These are phyloP conservation scores for Cervus canadensis DNA, from an alignment of 2,113 vertebrate species.

Conservation along the genomic window DNA sequence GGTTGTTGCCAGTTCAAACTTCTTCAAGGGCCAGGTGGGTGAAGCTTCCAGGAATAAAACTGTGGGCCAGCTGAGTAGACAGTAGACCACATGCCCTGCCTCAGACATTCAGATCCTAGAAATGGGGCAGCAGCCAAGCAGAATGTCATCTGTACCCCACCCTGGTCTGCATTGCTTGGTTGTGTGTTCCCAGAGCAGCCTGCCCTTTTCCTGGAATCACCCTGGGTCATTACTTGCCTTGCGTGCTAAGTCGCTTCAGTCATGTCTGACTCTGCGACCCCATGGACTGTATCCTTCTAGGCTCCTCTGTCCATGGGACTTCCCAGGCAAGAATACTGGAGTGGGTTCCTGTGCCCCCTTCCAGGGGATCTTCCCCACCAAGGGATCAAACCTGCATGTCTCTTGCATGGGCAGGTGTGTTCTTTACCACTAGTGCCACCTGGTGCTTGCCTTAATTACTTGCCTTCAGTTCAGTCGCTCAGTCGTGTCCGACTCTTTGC, in stretches of 20 bases:
- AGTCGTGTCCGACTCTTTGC: too few species aligned
- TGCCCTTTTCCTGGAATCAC: background rate
- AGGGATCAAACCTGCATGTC: fast-evolving
- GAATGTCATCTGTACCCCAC: background rate
- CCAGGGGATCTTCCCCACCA: background rate
- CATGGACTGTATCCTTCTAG: background rate
- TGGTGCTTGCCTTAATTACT: too few species aligned
- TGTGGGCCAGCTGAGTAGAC: background rate
- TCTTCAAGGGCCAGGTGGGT: background rate
- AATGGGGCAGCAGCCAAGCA: background rate
- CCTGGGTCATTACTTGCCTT: background rate
- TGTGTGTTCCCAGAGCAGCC: background rate
- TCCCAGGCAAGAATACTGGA: background rate
- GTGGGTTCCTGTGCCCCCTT: background rate
- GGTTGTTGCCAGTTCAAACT: background rate
- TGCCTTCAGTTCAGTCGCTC: too few species aligned
- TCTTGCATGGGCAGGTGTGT: too few species aligned
- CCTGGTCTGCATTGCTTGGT: background rate
- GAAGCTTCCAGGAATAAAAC: background rate
- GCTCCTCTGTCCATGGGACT: background rate
- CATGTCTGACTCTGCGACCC: background rate
- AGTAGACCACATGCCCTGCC: background rate
- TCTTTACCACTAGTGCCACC: too few species aligned
- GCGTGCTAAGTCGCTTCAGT: background rate
- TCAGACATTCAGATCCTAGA: background rate